Conservation (phyloP, 2,888 invertebrate species). For the Dascillus cervinus region DNA sequence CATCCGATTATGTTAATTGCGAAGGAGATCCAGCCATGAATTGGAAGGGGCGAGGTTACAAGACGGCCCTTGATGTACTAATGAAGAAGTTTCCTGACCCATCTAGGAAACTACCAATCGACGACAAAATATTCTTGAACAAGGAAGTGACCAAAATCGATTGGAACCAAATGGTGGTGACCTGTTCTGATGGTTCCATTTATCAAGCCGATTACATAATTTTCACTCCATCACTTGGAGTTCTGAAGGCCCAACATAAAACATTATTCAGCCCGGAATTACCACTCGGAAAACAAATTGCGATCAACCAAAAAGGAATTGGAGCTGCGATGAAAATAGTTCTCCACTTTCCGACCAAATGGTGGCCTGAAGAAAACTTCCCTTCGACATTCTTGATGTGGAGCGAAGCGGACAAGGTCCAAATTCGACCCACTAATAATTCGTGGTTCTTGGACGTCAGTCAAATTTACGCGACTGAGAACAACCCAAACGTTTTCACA, state of each 20-base stretch:
- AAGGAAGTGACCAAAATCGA: conserved; percentile 17
- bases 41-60: conserved; percentile 69
- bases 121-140: conserved; percentile 21
- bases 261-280: conserved; percentile 48
- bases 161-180: conserved; percentile 35
- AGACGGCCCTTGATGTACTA: conserved; percentile 58
- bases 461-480: conserved; percentile 52
- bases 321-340: conserved; percentile 59
- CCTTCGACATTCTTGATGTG: conserved; percentile 46
- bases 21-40: conserved; percentile 62
- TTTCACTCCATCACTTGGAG: conserved; percentile 58
- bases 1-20: conserved; percentile 58
- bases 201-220: conserved; percentile 55
- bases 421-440: too few relatives aligned
- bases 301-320: conserved; percentile 50
- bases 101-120: conserved; percentile 9
- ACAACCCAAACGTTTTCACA: conserved; percentile 53
- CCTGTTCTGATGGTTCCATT: conserved; percentile 42
- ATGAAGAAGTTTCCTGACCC: conserved; percentile 32
- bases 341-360: conserved; percentile 50
- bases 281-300: conserved; percentile 43
- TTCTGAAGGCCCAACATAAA: conserved; percentile 50
- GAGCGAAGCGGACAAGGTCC: conserved; percentile 41
- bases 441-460: conserved; percentile 55
- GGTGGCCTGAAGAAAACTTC: conserved; percentile 47